A percentile compares a stretch with the other conserved stretches of the same genome.
Evolutionary conservation across 2,113 vertebrate species (phyloP).

Genomic region (Pterocles gutturalis): DNA sequence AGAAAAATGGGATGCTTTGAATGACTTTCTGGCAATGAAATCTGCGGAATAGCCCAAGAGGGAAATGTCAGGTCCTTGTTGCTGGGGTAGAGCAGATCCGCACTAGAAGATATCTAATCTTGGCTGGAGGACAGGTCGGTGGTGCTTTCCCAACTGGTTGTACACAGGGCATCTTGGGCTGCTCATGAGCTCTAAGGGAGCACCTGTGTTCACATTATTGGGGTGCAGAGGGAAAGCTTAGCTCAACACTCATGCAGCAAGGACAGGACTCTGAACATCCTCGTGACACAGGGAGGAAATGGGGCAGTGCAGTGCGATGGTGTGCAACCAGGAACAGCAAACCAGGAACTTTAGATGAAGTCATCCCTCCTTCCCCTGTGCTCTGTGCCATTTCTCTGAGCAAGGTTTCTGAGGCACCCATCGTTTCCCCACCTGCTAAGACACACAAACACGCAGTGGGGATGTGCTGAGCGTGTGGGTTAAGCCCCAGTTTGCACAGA

Average conservation of each 20-base stretch:
- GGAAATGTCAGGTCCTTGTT: neutral
- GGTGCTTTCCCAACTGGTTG: accelerated
- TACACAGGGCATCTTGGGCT: neutral
- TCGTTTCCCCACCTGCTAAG: accelerated
- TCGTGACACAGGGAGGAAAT: accelerated
- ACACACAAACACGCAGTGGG: accelerated
- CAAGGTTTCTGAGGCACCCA: neutral
- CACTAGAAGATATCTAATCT: neutral
- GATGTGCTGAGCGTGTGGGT: accelerated
- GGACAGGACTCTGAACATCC: neutral
- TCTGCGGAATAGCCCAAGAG: slow-evolving; percentile 32
- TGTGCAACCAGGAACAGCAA: accelerated
- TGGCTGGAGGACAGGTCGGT: neutral
- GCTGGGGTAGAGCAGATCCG: neutral
- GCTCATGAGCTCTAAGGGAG: neutral
- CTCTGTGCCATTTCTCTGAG: neutral
- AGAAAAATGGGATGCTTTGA: slow-evolving; percentile 51
- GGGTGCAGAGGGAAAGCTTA: neutral
- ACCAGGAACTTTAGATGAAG: no score
- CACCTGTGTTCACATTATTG: accelerated
- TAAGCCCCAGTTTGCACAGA: neutral
- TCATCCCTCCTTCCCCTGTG: neutral
- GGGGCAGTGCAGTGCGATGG: accelerated
- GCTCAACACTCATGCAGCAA: accelerated
- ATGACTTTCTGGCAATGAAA: slow-evolving; percentile 29